Percentiles rank a stretch among this genome's conserved stretches.
These are phyloP conservation scores for Nemotelus pantherinus DNA, from an alignment of 2,888 invertebrate genomes.

Conservation along the genomic window DNA sequence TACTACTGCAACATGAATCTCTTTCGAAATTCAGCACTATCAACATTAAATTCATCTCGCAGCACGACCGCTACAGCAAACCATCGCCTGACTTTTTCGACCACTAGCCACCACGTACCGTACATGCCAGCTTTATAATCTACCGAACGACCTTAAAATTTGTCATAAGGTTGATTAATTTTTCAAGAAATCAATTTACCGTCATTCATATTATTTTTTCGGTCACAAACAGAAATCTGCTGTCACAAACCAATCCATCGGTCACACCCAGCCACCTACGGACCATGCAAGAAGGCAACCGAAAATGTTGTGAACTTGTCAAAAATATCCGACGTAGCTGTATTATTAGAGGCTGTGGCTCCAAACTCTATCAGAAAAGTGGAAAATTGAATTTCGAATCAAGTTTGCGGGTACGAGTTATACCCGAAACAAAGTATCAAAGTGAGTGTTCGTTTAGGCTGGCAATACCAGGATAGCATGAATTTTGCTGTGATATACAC, in stretches of 20 bases:
- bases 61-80: no score
- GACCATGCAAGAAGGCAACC: neutral
- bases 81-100: no score
- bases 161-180: constrained; percentile 47
- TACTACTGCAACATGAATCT: no score
- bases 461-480: no score
- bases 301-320: neutral
- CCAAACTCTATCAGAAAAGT: constrained; percentile 13
- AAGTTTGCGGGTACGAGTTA: no score
- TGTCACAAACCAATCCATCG: neutral
- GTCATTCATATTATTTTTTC: constrained; percentile 38
- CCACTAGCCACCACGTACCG: no score
- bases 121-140: no score
- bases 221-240: constrained; percentile 46
- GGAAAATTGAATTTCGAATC: neutral
- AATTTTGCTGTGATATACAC: no score
- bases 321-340: neutral
- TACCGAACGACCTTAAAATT: neutral
- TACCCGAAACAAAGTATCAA: no score
- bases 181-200: constrained; percentile 51
- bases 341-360: constrained; percentile 1
- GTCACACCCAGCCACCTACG: neutral
- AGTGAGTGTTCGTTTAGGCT: no score
- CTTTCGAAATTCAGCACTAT: no score
- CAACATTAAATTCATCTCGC: no score